phyloP scores from a whole-genome alignment of 2,888 invertebrate species.

The Phasia obesa region DNA sequence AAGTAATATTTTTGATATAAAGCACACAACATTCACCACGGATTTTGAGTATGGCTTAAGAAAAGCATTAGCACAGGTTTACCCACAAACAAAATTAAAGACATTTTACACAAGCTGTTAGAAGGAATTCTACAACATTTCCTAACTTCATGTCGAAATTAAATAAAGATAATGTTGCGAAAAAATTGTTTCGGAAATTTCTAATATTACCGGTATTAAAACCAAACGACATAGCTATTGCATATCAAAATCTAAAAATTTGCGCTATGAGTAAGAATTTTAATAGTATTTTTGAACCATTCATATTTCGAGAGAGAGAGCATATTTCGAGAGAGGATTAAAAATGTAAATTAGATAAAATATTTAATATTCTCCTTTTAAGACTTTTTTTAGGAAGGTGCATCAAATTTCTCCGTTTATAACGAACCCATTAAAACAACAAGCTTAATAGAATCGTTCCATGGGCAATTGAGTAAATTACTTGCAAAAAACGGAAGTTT shows the following conservation, averaged over 20 bases:
- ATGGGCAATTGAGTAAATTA: too few relatives aligned
- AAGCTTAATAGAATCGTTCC: conserved; percentile 16
- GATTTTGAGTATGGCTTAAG: conserved; percentile 29
- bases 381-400: conserved; percentile 40
- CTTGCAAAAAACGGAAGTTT: conserved; percentile 1
- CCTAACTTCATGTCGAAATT: conserved; percentile 16
- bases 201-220: background rate
- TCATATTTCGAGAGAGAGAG: too few relatives aligned
- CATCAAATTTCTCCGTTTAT: conserved; percentile 31
- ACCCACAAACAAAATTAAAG: too few relatives aligned
- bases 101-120: conserved; percentile 49
- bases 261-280: conserved; percentile 40
- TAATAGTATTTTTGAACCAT: conserved; percentile 53
- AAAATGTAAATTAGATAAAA: conserved; percentile 49
- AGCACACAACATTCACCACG: conserved; percentile 44
- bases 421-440: conserved; percentile 23
- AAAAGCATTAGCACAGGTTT: conserved; percentile 16
- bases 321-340: conserved; percentile 49
- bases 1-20: conserved; percentile 36
- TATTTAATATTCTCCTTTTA: conserved; percentile 50
- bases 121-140: conserved; percentile 48
- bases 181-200: too few relatives aligned
- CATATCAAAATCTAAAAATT: conserved; percentile 16
- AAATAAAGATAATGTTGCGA: background rate
- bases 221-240: conserved; percentile 29